Evolutionary conservation across 1,140 invertebrate genomes (phyloP), one percentile per base, ranked within the genome.

Genomic region (Adoxophyes honmai): DNA sequence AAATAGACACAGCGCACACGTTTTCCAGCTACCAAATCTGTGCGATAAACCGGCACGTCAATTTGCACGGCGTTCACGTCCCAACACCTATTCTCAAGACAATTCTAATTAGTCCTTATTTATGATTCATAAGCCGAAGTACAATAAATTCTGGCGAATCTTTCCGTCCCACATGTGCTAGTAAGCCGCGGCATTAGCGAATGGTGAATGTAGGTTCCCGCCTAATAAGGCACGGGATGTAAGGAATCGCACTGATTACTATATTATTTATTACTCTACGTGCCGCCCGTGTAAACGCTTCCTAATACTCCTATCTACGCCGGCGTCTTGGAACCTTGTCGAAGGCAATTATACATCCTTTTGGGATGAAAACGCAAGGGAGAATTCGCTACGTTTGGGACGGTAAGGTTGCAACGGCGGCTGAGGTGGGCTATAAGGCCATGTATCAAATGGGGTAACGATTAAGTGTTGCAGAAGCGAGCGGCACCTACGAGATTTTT

Each of bases 181-280:
- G 76, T 86, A 88, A 86, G 80, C 85, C 73, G 56, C 48, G 79
- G 84, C 67, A 73, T 88, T 88, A 84, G 76, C 81, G 79, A 86
- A 88, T 82, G 84, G 74, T 88, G 82, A 84, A 84, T 86, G 84
- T 86, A 82, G 79, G 81, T 78, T 76, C 79, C 74, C 81, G 74
- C 73, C 84, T 87, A 83, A 86, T 81, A 86, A 87, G 82, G 80
- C 72, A 64, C 74, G 79, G 82, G 84, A 87, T 87, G 82, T 84
- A 84, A 88, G 84, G 84, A 84, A 86, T 86, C 74, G 75, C 80
- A 69, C 84, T 87, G 84, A 87, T 88, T 88, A 88, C 82, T 86
- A 81, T 81, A 86, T 88, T 88, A 88, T 88, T 88, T 88, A 86
- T 87, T 86, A 84, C 81, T 57, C 73, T 87, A 87, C 84, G 84